A percentile compares a stretch with the other conserved stretches of the same genome.
Evolutionary conservation across 2,113 vertebrate genomes (phyloP).

Genomic region (Istiophorus platypterus): DNA sequence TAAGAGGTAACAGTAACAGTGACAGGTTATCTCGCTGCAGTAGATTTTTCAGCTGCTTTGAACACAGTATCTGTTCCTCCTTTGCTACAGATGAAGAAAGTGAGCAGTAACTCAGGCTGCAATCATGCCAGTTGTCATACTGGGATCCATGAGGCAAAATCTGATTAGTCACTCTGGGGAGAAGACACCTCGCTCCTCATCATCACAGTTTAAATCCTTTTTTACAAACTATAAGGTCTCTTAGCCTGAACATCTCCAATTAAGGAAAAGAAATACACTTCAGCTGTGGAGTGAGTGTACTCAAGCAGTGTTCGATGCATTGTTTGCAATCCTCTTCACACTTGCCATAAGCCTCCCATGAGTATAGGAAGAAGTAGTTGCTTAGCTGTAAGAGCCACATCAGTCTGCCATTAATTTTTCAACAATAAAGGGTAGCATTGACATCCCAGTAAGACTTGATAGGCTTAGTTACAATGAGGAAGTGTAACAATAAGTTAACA

Average conservation of each 20-base stretch:
- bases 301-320: conserved; percentile 9
- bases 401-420: conserved; percentile 31
- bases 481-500: conserved; percentile 27
- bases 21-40: conserved; percentile 22
- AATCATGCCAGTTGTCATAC: conserved; percentile 31
- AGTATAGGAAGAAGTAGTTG: conserved; percentile 14
- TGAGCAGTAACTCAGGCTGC: conserved; percentile 37
- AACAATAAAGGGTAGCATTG: conserved; percentile 25
- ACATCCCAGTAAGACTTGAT: conserved; percentile 29
- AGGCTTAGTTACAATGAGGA: conserved; percentile 19
- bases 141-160: conserved; percentile 35
- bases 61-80: conserved; percentile 29
- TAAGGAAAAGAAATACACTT: conserved; percentile 17
- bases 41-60: conserved; percentile 27
- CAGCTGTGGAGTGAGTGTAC: not conserved
- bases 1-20: conserved; percentile 6
- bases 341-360: conserved; percentile 26
- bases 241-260: conserved; percentile 35
- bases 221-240: conserved; percentile 16
- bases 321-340: not conserved
- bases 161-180: conserved; percentile 43
- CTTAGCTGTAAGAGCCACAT: conserved; percentile 32
- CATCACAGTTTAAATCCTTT: conserved; percentile 20
- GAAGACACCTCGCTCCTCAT: conserved; percentile 20
- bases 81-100: conserved; percentile 5